Conservation (phyloP, 2,113 vertebrate species). For the Cynopterus brachyotis region DNA sequence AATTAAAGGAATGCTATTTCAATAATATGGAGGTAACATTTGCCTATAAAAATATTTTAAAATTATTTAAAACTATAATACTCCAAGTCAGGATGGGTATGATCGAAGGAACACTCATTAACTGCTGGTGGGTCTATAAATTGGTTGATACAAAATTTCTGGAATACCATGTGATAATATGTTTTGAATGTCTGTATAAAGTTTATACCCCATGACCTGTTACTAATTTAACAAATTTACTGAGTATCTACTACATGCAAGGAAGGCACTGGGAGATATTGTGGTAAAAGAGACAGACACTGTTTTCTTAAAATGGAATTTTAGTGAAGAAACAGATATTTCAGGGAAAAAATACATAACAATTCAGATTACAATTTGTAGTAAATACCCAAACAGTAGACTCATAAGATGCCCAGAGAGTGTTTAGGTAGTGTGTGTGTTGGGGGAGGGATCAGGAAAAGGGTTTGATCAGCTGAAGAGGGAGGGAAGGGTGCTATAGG, state of each 20-base stretch:
- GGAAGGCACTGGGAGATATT: background rate
- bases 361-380: background rate
- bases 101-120: background rate
- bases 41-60: slow-evolving; percentile 16
- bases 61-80: slow-evolving; percentile 18
- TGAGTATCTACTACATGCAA: background rate
- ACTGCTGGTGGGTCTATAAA: background rate
- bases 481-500: background rate
- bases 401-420: background rate
- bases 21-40: background rate
- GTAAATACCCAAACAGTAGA: background rate
- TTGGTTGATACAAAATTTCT: background rate
- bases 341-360: background rate
- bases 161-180: background rate
- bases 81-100: background rate
- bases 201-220: background rate
- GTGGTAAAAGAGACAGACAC: background rate
- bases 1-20: slow-evolving; percentile 10
- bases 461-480: background rate
- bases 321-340: background rate
- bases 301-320: background rate
- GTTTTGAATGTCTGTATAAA: background rate
- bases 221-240: background rate
- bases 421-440: background rate
- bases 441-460: background rate